Conservation (phyloP, 2,797 vertebrate species). For the Falco naumanni region DNA sequence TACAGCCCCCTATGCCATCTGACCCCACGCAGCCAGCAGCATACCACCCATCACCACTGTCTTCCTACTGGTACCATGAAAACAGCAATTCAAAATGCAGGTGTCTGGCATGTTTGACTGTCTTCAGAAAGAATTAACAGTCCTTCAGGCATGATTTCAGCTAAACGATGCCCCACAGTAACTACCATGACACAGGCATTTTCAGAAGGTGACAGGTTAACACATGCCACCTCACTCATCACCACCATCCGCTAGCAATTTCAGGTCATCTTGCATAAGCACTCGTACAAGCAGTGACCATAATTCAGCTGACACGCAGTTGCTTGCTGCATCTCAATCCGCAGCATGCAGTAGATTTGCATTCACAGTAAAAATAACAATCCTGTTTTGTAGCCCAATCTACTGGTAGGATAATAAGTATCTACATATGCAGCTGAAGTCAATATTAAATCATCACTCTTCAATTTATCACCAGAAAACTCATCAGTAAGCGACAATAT, state of each 20-base stretch:
- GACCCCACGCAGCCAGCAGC: too few species aligned
- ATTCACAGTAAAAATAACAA: background rate
- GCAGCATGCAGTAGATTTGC: rapidly evolving
- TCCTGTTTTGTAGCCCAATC: too few species aligned
- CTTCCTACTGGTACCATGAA: rapidly evolving
- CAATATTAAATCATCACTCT: background rate
- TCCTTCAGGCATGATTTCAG: background rate
- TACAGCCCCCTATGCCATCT: rapidly evolving
- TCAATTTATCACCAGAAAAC: background rate
- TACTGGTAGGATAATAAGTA: background rate
- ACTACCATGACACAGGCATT: too few species aligned
- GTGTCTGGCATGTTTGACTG: too few species aligned
- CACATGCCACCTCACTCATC: background rate
- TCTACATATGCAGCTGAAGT: background rate
- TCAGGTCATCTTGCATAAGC: rapidly evolving
- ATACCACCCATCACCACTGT: rapidly evolving
- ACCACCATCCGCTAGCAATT: background rate
- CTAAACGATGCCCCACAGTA: background rate
- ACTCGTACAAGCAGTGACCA: rapidly evolving
- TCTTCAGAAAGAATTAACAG: background rate
- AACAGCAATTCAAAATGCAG: rapidly evolving
- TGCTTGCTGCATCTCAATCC: background rate
- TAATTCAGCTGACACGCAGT: background rate
- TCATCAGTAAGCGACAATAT: background rate
- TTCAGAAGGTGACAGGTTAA: too few species aligned